Percentiles rank a stretch among this genome's conserved stretches.
phyloP scores from a whole-genome alignment of 1,140 invertebrate species.

The Neuroterus valhalla region DNA sequence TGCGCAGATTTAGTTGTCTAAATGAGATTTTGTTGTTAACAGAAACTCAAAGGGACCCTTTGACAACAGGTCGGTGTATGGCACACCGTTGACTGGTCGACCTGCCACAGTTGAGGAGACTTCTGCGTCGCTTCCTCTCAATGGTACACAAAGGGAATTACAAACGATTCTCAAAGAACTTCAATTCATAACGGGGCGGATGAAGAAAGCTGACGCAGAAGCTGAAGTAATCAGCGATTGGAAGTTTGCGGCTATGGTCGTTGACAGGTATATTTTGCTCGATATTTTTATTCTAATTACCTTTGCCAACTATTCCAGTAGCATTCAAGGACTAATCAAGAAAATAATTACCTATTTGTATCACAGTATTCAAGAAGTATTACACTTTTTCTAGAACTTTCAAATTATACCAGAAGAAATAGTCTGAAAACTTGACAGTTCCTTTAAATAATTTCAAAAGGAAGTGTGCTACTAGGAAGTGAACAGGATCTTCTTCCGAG shows the following conservation, averaged over 20 bases:
- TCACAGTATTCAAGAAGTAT: too few species aligned
- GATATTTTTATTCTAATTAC: slow-evolving; percentile 35
- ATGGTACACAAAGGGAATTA: slow-evolving; percentile 80
- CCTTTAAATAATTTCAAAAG: neutral
- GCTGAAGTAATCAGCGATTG: slow-evolving; percentile 96
- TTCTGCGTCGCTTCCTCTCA: slow-evolving; percentile 74
- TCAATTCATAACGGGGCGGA: slow-evolving; percentile 93
- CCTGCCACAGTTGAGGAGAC: slow-evolving; percentile 77
- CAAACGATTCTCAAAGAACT: slow-evolving; percentile 93
- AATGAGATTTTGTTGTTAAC: slow-evolving; percentile 13
- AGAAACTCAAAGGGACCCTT: slow-evolving; percentile 66
- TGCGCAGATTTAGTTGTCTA: neutral
- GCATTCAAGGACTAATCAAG: too few species aligned
- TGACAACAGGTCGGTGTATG: slow-evolving; percentile 77
- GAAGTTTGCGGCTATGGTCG: slow-evolving; percentile 99
- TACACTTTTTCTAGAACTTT: too few species aligned
- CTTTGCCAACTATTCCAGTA: too few species aligned
- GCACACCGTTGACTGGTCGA: slow-evolving; percentile 71
- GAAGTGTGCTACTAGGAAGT: neutral
- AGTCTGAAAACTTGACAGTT: neutral
- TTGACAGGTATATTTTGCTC: slow-evolving; percentile 82
- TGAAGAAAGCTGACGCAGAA: slow-evolving; percentile 92
- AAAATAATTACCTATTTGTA: too few species aligned
- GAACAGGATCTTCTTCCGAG: neutral
- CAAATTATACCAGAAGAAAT: neutral